Evolutionary conservation across 2,888 invertebrate species (phyloP).

Genomic region (Diplolepis rosae): DNA sequence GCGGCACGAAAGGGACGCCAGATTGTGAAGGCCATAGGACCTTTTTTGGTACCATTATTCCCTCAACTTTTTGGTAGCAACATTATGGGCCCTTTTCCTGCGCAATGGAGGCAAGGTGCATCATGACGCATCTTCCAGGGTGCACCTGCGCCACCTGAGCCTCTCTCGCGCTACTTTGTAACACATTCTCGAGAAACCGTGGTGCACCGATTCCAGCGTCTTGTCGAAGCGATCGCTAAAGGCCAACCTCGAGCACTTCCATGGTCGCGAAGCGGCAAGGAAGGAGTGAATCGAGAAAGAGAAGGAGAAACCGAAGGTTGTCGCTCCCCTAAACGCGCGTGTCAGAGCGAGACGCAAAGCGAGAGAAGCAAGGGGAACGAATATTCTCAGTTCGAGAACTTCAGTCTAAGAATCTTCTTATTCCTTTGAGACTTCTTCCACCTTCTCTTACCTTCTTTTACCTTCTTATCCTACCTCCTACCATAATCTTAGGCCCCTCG

Average conservation of each 20-base stretch:
- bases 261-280: slow-evolving; percentile 40
- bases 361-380: slow-evolving; percentile 7
- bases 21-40: background rate
- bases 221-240: slow-evolving; percentile 49
- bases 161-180: slow-evolving; percentile 46
- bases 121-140: slow-evolving; percentile 51
- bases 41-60: slow-evolving; percentile 1
- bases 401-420: slow-evolving; percentile 42
- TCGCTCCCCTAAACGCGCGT: slow-evolving; percentile 40
- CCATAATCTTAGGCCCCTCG: background rate
- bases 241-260: slow-evolving; percentile 47
- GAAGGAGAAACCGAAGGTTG: slow-evolving; percentile 40
- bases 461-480: background rate
- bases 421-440: slow-evolving; percentile 35
- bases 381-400: slow-evolving; percentile 14
- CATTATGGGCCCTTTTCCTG: background rate
- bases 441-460: slow-evolving; percentile 1
- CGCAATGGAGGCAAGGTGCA: slow-evolving; percentile 33
- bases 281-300: slow-evolving; percentile 39
- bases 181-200: slow-evolving; percentile 45
- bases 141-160: slow-evolving; percentile 50
- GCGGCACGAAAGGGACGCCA: background rate
- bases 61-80: background rate
- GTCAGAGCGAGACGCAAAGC: background rate
- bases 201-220: slow-evolving; percentile 49